Evolutionary conservation across 2,113 vertebrate species (phyloP).

Genomic region (Tursiops truncatus): DNA sequence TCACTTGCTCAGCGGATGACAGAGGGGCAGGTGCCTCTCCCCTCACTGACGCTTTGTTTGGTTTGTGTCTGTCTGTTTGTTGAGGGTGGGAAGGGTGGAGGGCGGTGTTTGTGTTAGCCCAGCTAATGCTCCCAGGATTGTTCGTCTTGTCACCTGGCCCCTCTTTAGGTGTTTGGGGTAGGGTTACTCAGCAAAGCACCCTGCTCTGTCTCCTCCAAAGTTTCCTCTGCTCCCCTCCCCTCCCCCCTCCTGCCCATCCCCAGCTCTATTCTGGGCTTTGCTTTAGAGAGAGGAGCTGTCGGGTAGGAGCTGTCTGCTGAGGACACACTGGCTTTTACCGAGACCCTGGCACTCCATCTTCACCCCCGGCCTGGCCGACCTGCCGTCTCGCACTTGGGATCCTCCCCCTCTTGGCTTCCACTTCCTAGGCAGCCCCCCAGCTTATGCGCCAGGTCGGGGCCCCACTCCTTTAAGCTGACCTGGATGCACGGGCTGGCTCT

Average conservation of each 20-base stretch:
- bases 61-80: background rate
- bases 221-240: background rate
- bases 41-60: background rate
- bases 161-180: background rate
- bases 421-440: background rate
- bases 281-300: background rate
- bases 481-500: accelerated
- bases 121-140: background rate
- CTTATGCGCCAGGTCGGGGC: background rate
- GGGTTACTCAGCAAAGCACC: background rate
- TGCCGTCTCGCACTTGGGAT: background rate
- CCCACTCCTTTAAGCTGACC: background rate
- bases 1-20: background rate
- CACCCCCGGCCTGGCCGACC: accelerated
- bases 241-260: no score
- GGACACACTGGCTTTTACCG: background rate
- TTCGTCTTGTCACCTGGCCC: background rate
- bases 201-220: background rate
- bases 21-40: background rate
- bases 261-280: background rate
- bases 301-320: no score
- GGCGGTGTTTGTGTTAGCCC: background rate
- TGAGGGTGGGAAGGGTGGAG: background rate
- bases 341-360: background rate
- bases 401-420: background rate